Evolutionary conservation across 2,888 invertebrate species (phyloP).

Genomic region (Brachyopa scutellaris): DNA sequence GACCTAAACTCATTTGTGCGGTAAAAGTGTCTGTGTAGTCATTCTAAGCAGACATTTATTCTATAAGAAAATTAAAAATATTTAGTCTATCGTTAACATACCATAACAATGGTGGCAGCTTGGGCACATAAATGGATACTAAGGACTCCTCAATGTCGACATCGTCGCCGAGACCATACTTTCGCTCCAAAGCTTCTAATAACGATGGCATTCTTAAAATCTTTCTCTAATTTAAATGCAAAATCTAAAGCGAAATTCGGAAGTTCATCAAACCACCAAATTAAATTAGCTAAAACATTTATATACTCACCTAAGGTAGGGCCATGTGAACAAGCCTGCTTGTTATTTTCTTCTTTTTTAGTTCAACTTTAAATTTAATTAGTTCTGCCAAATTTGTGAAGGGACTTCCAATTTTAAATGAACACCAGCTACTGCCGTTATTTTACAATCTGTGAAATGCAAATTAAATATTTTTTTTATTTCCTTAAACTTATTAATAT

Average conservation of each 20-base stretch:
- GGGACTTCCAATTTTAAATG: constrained; percentile 16
- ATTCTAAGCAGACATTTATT: too few species aligned
- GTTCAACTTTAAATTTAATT: constrained; percentile 17
- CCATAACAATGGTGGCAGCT: constrained; percentile 86
- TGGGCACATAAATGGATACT: constrained; percentile 93
- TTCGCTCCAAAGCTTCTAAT: constrained; percentile 93
- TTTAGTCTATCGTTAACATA: too few species aligned
- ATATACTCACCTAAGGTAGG: constrained; percentile 33
- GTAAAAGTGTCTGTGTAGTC: too few species aligned
- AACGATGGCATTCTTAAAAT: constrained; percentile 89
- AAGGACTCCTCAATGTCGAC: constrained; percentile 82
- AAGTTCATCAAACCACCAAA: not conserved
- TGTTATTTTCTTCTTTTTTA: not conserved
- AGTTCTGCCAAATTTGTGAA: constrained; percentile 4
- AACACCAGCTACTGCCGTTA: constrained; percentile 12
- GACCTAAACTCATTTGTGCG: too few species aligned
- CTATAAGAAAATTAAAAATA: too few species aligned
- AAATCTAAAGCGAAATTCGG: constrained; percentile 1
- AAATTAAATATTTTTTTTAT: not conserved
- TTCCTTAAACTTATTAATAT: not conserved
- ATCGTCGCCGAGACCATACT: constrained; percentile 89
- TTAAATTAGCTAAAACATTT: constrained; percentile 1
- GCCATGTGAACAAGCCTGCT: constrained; percentile 29
- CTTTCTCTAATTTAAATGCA: not conserved
- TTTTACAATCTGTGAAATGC: constrained; percentile 28